Evolutionary conservation across 1,140 invertebrate species (phyloP).

Genomic region (Papilio aristodemus): DNA sequence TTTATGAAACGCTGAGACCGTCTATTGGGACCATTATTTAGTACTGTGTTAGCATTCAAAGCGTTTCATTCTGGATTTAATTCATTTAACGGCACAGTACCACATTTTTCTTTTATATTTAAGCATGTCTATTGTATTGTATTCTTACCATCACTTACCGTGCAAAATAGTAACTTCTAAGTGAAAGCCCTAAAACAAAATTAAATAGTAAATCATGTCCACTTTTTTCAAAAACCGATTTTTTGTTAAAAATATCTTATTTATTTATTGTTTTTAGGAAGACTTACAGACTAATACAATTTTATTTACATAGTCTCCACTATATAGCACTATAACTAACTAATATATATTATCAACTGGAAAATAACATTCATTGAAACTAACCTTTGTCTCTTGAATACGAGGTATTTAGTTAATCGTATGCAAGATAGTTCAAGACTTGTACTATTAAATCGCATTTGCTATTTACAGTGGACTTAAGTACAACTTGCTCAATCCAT

Average conservation of each 20-base stretch:
- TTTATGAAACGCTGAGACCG: slow-evolving; percentile 26
- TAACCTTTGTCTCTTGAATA: slow-evolving; percentile 29
- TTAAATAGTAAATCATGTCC: too few species aligned
- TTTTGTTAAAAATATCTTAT: too few species aligned
- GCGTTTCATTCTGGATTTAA: slow-evolving; percentile 28
- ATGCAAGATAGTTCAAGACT: slow-evolving; percentile 29
- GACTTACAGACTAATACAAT: too few species aligned
- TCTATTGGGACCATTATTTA: slow-evolving; percentile 33
- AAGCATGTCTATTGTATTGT: too few species aligned
- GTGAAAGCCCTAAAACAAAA: too few species aligned
- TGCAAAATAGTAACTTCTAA: too few species aligned
- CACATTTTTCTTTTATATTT: neutral
- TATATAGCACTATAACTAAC: too few species aligned
- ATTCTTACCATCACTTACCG: too few species aligned
- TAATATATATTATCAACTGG: slow-evolving; percentile 1
- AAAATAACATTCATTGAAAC: neutral
- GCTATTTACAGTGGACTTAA: slow-evolving; percentile 31
- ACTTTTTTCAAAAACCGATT: too few species aligned
- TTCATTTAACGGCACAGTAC: slow-evolving; percentile 6
- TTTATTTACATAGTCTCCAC: too few species aligned
- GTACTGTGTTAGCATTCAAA: slow-evolving; percentile 27
- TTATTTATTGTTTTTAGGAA: too few species aligned
- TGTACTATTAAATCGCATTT: slow-evolving; percentile 30
- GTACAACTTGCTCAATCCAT: slow-evolving; percentile 24
- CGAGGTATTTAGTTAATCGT: slow-evolving; percentile 14